These are phyloP conservation scores for Vollenhovia emeryi DNA, from an alignment of 1,140 invertebrate genomes.

Conservation along the genomic window DNA sequence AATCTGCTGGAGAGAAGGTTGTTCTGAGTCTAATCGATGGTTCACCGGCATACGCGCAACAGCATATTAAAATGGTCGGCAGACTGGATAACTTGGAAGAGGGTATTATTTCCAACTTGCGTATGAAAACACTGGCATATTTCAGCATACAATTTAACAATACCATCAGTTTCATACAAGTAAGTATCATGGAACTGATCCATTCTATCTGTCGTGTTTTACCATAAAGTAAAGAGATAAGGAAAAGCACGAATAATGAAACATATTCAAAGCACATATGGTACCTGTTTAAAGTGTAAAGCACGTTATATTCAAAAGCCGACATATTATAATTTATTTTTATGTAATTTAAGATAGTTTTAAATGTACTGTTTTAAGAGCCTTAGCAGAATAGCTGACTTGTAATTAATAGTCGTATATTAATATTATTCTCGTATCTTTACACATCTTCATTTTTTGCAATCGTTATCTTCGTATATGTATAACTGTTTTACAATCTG, in stretches of 20 bases:
- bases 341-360: not conserved
- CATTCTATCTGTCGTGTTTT: not conserved
- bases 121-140: slow-evolving; percentile 88
- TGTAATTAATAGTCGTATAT: no score
- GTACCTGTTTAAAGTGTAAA: not conserved
- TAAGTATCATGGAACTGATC: slow-evolving; percentile 75
- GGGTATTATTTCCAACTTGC: slow-evolving; percentile 63
- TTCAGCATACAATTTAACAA: slow-evolving; percentile 92
- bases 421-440: no score
- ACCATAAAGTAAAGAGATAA: not conserved
- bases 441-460: not conserved
- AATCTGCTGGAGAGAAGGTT: slow-evolving; percentile 88
- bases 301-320: no score
- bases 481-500: not conserved
- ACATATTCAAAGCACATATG: not conserved
- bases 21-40: slow-evolving; percentile 95
- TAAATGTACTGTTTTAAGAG: no score
- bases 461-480: no score
- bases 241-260: not conserved
- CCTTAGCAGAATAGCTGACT: no score
- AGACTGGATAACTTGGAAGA: slow-evolving; percentile 78
- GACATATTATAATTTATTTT: not conserved
- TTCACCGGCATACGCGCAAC: slow-evolving; percentile 94
- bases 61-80: slow-evolving; percentile 90
- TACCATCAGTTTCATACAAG: slow-evolving; percentile 90